Base-by-base conservation (phyloP, 2,113 vertebrate species). In the Oceanites oceanicus region DNA sequence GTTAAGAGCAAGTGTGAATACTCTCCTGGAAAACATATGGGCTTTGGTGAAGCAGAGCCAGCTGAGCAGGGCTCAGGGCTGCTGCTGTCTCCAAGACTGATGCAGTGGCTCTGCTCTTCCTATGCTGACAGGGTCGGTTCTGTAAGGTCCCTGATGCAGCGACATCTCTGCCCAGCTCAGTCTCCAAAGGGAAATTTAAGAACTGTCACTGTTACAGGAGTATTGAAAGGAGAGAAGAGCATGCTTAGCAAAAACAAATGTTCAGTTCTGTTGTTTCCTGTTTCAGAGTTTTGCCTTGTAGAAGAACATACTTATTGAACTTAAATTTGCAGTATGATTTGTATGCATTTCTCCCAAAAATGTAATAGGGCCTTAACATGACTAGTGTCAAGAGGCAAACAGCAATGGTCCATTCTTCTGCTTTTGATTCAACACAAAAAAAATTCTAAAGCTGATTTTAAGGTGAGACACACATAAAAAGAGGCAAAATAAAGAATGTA, bases 401-500 rank as follows among this genome's bases (percentile, higher is more conserved):
- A 70, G 21, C 62, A 73, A 9, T 11, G 20, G 25, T 17, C 11
- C 34, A 8, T 36, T 56, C 56, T 77, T 13, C 3, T 1, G 4
- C n/a, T n/a, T 66, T 62, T 32, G 47, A 26, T 73, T 91, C 72
- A 71, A 70, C 47, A 81, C 52, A 75, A 55, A 76, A 36, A 40
- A 77, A 96, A 92, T 29, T 34, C 59, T 78, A 82, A 91, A 83
- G 61, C 59, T 86, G 61, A 89, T 96, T 92, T 94, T 84, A 62
- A 90, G 86, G 91, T 82, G 71, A 87, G 67, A 53, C 23, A 42
- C 2, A 7, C 32, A 68, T 6, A 62, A 73, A 76, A 86, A 47
- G 49, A 81, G 13, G 9, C 40, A 81, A 88, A 90, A 88, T 58
- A 73, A 66, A 77, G 65, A 66, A 88, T 0, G 4, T 4, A 13